Evolutionary conservation across 2,113 vertebrate genomes (phyloP).

Genomic region (Hemichromis elongatus): DNA sequence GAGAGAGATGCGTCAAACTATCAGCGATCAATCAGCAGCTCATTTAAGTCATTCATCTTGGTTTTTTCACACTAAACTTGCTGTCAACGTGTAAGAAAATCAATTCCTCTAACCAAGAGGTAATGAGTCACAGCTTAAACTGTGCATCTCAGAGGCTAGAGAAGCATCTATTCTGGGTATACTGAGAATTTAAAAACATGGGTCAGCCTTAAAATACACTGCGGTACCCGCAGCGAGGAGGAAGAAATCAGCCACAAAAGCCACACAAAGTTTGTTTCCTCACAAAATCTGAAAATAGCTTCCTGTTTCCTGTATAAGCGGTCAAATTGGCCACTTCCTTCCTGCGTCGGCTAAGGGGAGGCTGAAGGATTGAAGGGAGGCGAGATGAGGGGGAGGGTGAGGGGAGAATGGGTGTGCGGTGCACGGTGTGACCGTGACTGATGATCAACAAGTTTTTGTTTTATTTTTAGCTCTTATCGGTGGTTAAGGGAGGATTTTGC

Average conservation of each 20-base stretch:
- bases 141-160: background rate
- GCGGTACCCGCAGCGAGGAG: background rate
- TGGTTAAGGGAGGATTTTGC: background rate
- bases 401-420: background rate
- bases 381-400: background rate
- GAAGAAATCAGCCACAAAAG: slow-evolving; percentile 20
- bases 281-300: slow-evolving; percentile 58
- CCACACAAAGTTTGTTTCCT: slow-evolving; percentile 17
- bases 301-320: slow-evolving; percentile 67
- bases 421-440: background rate
- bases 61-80: background rate
- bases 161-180: background rate
- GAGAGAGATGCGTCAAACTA: background rate
- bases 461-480: background rate
- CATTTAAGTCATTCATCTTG: background rate
- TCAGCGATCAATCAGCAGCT: background rate
- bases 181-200: background rate
- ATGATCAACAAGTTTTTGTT: background rate
- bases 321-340: slow-evolving; percentile 65
- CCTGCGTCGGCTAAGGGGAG: background rate
- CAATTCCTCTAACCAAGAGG: background rate
- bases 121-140: background rate
- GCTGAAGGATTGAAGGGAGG: background rate
- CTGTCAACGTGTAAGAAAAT: background rate
- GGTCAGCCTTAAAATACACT: background rate